phyloP scores from a whole-genome alignment of 2,888 invertebrate genomes.

The Pedicia rivosa region DNA sequence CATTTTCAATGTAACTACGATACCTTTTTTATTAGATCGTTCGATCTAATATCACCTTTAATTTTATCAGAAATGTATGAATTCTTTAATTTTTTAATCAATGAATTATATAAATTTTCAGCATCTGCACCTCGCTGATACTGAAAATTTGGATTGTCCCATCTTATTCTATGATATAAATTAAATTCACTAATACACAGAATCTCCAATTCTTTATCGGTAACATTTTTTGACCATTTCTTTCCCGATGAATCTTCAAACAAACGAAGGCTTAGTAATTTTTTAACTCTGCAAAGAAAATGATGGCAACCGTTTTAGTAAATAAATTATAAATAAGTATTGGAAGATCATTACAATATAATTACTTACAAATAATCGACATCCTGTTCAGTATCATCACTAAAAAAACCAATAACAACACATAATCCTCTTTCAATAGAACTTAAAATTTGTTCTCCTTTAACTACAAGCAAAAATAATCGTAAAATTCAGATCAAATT shows the following conservation, averaged over 20 bases:
- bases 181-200: conserved; percentile 75
- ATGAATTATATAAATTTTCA: conserved; percentile 55
- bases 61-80: conserved; percentile 52
- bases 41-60: conserved; percentile 59
- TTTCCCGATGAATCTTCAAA: conserved; percentile 63
- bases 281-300: conserved; percentile 43
- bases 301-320: too few relatives aligned
- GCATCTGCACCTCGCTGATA: conserved; percentile 72
- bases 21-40: too few relatives aligned
- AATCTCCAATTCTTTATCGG: conserved; percentile 53
- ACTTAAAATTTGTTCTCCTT: conserved; percentile 59
- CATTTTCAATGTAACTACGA: not conserved
- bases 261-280: conserved; percentile 62
- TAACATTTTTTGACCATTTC: conserved; percentile 62
- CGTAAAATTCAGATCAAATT: conserved; percentile 12
- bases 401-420: conserved; percentile 71
- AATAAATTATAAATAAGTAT: conserved; percentile 2
- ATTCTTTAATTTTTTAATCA: conserved; percentile 45
- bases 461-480: conserved; percentile 32
- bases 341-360: not conserved
- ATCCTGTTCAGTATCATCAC: conserved; percentile 59
- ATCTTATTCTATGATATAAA: conserved; percentile 63
- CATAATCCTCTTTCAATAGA: conserved; percentile 71
- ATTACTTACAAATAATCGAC: conserved; percentile 66
- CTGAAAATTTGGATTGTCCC: conserved; percentile 81